Base-by-base conservation (phyloP, 2,797 vertebrate species). In the Xerus rutilus region DNA sequence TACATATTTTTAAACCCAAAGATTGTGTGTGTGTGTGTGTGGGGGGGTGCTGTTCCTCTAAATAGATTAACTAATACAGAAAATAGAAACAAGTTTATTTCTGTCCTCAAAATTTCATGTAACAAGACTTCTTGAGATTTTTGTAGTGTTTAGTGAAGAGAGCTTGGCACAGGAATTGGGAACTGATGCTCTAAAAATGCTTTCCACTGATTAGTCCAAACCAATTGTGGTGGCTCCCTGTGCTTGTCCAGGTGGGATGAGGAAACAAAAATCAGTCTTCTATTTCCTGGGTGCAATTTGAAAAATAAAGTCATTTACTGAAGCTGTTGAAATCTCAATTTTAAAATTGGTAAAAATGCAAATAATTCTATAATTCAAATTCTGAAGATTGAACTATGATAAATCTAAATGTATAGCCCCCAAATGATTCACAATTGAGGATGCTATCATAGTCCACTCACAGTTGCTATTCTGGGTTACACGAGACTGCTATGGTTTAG, bases 81-180 rank as follows among this genome's bases (percentile, higher is more conserved):
- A 97, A 96, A 96, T 90, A 96, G 93, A 92, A 95, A 76, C 43
- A 25, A 94, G 78, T 70, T 85, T 92, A 95, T 96, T 97, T 95
- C 47, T 77, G 82, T 93, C 94, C 70, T 76, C 89, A 92, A 91
- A 95, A 93, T 95, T 95, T 91, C 88, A 93, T 82, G 35, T 94
- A 93, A 76, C 70, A 88, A 89, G 20, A 69, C 49, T 92, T n/a
- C 57, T 95, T 77, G 77, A 93, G 86, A 82, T 77, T 92, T 96
- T 89, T 70, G 7, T 70, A 64, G 39, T 62, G 69, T 94, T 93
- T 95, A 30, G 65, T 85, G 74, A 90, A 47, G 72, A 96, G 30
- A 79, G 8, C 35, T 96, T 95, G 87, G 96, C 70, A 54, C 13
- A 57, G 49, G 11, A 28, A 52, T 72, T 93, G 28, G n/a, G 13